A percentile compares a stretch with the other conserved stretches of the same genome.
Evolutionary conservation across 1,140 invertebrate species (phyloP).

Genomic region (Magallana ariakensis): DNA sequence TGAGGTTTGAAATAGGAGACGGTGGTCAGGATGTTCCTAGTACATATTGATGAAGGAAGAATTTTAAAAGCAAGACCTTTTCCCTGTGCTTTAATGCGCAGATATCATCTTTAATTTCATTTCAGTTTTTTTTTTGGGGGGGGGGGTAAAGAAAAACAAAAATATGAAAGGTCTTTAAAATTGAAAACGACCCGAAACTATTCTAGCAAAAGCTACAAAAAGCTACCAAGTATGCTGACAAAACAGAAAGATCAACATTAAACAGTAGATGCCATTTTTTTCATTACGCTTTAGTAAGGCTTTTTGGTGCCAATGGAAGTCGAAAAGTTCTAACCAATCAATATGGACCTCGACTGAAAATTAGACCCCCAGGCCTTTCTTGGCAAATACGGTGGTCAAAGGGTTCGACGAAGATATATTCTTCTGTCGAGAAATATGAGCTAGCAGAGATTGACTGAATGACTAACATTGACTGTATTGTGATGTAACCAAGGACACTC

Average conservation of each 20-base stretch:
- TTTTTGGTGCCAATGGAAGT: not conserved
- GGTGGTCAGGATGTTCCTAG: conserved; percentile 9
- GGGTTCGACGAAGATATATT: not conserved
- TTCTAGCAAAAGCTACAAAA: not conserved
- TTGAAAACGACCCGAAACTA: not conserved
- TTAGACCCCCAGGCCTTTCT: conserved; percentile 15
- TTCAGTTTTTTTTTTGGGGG: not conserved
- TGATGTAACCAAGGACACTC: too few species aligned
- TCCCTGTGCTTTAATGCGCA: conserved; percentile 15
- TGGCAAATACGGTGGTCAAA: conserved; percentile 17
- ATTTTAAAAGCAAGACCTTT: conserved; percentile 10
- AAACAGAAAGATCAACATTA: not conserved
- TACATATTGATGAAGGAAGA: not conserved
- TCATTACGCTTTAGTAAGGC: not conserved
- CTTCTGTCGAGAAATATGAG: not conserved
- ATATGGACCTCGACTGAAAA: conserved; percentile 1
- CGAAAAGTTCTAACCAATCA: conserved; percentile 5
- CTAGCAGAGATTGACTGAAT: too few species aligned
- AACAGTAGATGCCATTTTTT: not conserved
- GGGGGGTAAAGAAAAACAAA: not conserved
- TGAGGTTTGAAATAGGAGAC: conserved; percentile 8
- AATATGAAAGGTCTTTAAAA: not conserved
- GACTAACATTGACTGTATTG: too few species aligned
- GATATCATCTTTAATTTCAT: not conserved
- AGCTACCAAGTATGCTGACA: not conserved